phyloP scores from a whole-genome alignment of 2,888 invertebrate species.

The Pyrrhosoma nymphula region DNA sequence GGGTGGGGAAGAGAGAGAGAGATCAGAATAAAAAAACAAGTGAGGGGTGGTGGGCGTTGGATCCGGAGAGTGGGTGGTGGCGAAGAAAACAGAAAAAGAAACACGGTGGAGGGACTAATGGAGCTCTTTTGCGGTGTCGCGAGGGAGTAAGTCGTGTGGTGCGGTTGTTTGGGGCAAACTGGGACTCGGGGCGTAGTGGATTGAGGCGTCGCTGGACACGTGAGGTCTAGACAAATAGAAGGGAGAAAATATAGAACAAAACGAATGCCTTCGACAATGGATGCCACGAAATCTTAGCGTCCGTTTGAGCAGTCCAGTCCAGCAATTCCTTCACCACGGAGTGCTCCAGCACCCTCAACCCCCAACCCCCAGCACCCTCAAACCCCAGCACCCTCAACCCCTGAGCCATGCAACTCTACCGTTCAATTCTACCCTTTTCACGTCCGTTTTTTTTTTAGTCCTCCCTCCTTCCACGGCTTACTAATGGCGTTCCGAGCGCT shows the following conservation, averaged over 20 bases:
- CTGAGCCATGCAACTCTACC: too few relatives aligned
- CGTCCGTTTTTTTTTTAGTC: not conserved
- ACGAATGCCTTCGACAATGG: constrained; percentile 1
- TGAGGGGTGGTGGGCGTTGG: too few relatives aligned
- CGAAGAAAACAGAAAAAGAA: not conserved
- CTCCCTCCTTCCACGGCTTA: not conserved
- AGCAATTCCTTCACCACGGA: too few relatives aligned
- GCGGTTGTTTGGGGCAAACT: not conserved
- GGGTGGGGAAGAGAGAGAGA: too few relatives aligned
- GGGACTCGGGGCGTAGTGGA: not conserved
- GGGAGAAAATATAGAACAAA: not conserved
- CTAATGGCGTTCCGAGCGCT: constrained; percentile 35
- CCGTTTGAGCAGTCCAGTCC: not conserved
- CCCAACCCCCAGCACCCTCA: too few relatives aligned
- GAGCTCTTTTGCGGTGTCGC: not conserved
- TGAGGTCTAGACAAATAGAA: not conserved
- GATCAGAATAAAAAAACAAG: too few relatives aligned
- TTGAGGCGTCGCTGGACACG: not conserved
- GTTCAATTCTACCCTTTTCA: not conserved
- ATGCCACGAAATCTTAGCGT: not conserved
- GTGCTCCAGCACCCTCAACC: too few relatives aligned
- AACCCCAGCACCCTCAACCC: too few relatives aligned
- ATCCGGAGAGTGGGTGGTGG: too few relatives aligned
- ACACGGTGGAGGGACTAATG: too few relatives aligned
- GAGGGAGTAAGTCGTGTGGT: not conserved